Evolutionary conservation across 2,113 vertebrate genomes (phyloP).

Genomic region (Hepsetus odoe): DNA sequence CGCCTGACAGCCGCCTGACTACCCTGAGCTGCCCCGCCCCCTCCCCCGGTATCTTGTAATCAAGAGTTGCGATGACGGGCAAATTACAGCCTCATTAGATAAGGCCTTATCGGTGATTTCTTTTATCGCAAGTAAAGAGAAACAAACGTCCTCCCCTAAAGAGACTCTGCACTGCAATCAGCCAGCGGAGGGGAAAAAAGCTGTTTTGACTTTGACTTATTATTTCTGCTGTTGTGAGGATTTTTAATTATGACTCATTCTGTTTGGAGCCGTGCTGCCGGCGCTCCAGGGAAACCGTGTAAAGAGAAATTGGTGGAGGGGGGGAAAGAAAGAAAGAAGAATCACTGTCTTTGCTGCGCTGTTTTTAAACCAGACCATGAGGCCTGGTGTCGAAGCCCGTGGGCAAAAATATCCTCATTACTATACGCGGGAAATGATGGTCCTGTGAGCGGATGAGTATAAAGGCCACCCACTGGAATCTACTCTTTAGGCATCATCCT

Average conservation of each 20-base stretch:
- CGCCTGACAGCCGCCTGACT: background rate
- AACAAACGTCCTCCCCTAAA: constrained; percentile 21
- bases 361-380: background rate
- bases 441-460: background rate
- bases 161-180: constrained; percentile 9
- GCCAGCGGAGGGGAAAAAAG: background rate
- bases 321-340: too few relatives aligned
- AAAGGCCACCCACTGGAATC: background rate
- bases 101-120: background rate
- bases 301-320: background rate
- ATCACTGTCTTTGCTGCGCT: background rate
- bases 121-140: background rate
- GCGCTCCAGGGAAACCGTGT: background rate
- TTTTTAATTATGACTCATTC: constrained; percentile 41
- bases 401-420: background rate
- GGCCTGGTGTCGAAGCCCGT: background rate
- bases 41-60: background rate
- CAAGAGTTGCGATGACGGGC: constrained; percentile 11
- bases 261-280: background rate
- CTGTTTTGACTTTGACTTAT: constrained; percentile 34
- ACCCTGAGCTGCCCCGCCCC: background rate
- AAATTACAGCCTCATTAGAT: constrained; percentile 25
- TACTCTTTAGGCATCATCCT: background rate
- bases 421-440: background rate
- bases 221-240: constrained; percentile 9